These are phyloP conservation scores for Jacana jacana DNA, from an alignment of 2,113 vertebrate genomes.

Conservation along the genomic window DNA sequence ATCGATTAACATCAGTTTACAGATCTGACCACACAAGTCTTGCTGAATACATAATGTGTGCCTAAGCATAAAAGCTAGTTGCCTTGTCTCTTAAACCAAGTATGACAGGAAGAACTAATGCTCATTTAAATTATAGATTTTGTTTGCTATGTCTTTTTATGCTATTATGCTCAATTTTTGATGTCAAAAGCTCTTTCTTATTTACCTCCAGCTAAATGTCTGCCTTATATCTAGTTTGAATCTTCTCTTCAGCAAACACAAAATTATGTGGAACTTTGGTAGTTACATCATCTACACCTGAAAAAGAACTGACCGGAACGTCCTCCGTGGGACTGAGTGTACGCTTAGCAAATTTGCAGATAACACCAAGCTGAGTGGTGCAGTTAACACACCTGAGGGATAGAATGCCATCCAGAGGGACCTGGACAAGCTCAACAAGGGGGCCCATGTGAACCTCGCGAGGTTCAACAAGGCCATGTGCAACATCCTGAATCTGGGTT, in stretches of 20 bases:
- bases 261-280: not conserved
- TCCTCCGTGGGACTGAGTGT: not conserved
- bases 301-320: not conserved
- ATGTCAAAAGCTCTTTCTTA: not conserved
- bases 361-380: not conserved
- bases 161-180: not conserved
- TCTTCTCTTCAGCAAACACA: not conserved
- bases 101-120: not conserved
- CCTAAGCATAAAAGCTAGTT: not conserved
- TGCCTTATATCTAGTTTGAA: too few relatives aligned
- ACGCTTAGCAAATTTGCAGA: not conserved
- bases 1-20: not conserved
- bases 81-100: not conserved
- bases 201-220: too few relatives aligned
- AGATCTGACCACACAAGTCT: not conserved
- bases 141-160: not conserved
- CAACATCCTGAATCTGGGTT: not conserved
- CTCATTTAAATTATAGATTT: not conserved
- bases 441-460: not conserved
- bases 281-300: not conserved
- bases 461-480: not conserved
- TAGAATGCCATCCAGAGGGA: not conserved
- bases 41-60: not conserved
- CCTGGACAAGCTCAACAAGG: not conserved
- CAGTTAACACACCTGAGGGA: not conserved